Conservation (phyloP, 2,888 invertebrate species). For the Eupithecia inturbata region DNA sequence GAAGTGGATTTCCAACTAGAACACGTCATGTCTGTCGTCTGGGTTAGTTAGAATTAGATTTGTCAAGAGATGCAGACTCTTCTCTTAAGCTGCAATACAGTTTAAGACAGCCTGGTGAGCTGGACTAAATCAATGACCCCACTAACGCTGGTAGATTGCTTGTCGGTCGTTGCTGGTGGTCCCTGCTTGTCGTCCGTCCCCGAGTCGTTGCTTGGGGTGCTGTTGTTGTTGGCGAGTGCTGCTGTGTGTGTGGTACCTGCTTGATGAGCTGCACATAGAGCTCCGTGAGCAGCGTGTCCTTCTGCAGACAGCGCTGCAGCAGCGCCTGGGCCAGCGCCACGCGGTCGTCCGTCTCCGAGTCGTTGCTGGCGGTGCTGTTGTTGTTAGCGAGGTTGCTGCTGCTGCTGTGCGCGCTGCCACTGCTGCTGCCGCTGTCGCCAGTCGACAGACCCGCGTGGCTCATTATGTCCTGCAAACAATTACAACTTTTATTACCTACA, state of each 20-base stretch:
- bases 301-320: slow-evolving; percentile 95
- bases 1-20: too few relatives aligned
- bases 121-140: background rate
- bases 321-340: slow-evolving; percentile 94
- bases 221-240: too few relatives aligned
- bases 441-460: slow-evolving; percentile 93
- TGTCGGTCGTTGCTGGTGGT: slow-evolving; percentile 1
- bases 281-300: slow-evolving; percentile 94
- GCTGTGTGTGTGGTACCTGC: slow-evolving; percentile 76
- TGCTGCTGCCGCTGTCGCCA: slow-evolving; percentile 71
- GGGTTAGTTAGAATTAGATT: background rate
- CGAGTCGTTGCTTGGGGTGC: too few relatives aligned
- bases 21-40: background rate
- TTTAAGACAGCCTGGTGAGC: background rate
- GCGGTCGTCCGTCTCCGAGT: slow-evolving; percentile 92
- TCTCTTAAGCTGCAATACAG: too few relatives aligned
- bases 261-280: slow-evolving; percentile 96
- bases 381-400: slow-evolving; percentile 74
- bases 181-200: too few relatives aligned
- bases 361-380: slow-evolving; percentile 69
- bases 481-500: too few relatives aligned
- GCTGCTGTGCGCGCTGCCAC: slow-evolving; percentile 69
- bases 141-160: background rate
- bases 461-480: slow-evolving; percentile 84
- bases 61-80: background rate